Evolutionary conservation across 2,797 vertebrate species (phyloP), one percentile per base, ranked within the genome.

Genomic region (Loriculus beryllinus): DNA sequence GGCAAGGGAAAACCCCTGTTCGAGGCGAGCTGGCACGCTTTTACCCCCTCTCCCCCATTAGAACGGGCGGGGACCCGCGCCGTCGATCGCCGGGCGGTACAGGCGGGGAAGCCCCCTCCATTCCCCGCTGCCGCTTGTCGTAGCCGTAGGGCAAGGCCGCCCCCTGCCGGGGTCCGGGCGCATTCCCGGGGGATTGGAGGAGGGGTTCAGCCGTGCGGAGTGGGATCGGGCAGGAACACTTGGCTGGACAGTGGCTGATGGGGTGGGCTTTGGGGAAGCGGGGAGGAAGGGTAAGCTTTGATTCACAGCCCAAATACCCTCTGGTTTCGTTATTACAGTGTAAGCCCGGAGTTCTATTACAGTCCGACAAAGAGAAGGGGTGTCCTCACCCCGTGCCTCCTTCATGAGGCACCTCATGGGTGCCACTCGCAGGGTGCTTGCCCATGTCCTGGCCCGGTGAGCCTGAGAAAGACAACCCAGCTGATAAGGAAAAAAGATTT

Each of bases 141-240:
- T 68, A 76, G 84, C 60, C 67, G 93, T 52, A 92, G 86, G 81
- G 60, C 96, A 94, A 94, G 33, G 64, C 84, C 89, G 92, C 95
- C 97, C 96, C 96, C 97, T 97, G 91, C 96, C 88, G 97, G 96
- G 39, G 14, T 26, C 54, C 49, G 33, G 31, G n/a, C 5, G 43
- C 64, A 37, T 43, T 18, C 6, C 62, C 8, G 39, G 3, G 25
- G 64, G 25, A 33, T 22, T 21, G n/a, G n/a, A 20, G 31, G 18
- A 14, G 26, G 18, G 39, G 7, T 21, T 6, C 8, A 9, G 33
- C 11, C 7, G 42, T 3, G n/a, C 29, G 17, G 25, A 6, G 29
- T 4, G 26, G 14, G 10, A 8, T 8, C 26, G 20, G 35, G 45
- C 51, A 8, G 23, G 8, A 19, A 14, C 8, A 2, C 37, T 17